phyloP scores from a whole-genome alignment of 2,888 invertebrate genomes.

The Chaetogeoica ovagalla region DNA sequence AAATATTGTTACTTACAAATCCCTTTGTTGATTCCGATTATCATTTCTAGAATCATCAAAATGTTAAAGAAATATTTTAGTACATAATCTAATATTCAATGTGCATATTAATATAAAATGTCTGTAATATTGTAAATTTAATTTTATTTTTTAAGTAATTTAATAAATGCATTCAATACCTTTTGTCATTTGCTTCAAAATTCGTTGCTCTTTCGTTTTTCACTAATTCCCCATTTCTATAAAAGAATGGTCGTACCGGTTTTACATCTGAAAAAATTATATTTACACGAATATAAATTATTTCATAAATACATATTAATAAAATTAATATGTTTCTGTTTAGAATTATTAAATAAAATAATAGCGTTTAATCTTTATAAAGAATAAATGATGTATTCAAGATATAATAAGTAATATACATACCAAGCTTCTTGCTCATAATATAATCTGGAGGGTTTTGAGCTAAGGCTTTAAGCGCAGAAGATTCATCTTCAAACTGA shows the following conservation, averaged over 20 bases:
- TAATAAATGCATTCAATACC: conserved; percentile 13
- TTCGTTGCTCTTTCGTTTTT: conserved; percentile 46
- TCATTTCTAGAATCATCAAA: conserved; percentile 38
- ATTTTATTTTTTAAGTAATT: background rate
- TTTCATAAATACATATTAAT: background rate
- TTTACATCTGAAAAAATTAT: conserved; percentile 38
- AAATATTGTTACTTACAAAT: conserved; percentile 29
- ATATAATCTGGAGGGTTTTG: conserved; percentile 51
- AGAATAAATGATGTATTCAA: background rate
- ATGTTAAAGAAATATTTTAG: background rate
- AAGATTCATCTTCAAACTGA: conserved; percentile 44
- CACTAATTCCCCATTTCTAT: conserved; percentile 47
- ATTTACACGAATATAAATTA: background rate
- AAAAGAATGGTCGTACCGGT: conserved; percentile 46
- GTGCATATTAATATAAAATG: background rate
- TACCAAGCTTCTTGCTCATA: conserved; percentile 49
- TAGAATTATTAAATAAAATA: background rate
- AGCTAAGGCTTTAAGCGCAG: conserved; percentile 42
- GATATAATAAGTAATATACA: background rate
- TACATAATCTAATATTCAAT: background rate
- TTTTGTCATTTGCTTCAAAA: conserved; percentile 49
- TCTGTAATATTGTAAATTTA: background rate
- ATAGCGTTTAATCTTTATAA: background rate
- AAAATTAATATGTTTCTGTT: background rate
- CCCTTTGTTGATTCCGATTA: conserved; percentile 39